Percentiles rank a stretch among this genome's conserved stretches.
Conservation (phyloP, 1,140 invertebrate species). For the Listronotus bonariensis region DNA sequence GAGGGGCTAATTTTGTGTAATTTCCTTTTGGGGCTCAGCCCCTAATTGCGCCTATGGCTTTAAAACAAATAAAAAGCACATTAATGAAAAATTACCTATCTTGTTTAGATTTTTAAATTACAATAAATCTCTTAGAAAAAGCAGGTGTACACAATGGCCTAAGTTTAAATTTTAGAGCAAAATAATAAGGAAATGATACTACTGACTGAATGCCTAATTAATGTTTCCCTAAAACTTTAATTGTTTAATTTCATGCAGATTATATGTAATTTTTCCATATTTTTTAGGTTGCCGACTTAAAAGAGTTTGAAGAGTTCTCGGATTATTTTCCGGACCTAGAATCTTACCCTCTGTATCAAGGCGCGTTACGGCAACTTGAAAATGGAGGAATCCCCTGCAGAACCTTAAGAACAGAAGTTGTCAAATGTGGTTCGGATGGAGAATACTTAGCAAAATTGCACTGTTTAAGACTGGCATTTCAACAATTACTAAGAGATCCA, state of each 20-base stretch:
- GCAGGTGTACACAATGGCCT: no score
- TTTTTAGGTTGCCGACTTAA: constrained; percentile 81
- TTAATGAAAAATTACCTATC: no score
- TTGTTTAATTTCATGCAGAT: not conserved
- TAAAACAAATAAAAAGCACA: no score
- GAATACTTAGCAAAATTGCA: constrained; percentile 95
- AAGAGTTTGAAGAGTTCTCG: constrained; percentile 83
- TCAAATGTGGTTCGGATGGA: constrained; percentile 85
- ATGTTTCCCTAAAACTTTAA: no score
- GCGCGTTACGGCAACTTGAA: constrained; percentile 77
- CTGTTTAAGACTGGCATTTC: constrained; percentile 85
- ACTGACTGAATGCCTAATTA: no score
- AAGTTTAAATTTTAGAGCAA: no score
- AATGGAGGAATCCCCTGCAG: constrained; percentile 75
- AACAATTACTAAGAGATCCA: constrained; percentile 75
- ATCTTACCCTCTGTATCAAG: constrained; percentile 78
- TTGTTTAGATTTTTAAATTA: no score
- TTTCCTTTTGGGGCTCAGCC: no score
- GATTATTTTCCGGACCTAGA: constrained; percentile 77
- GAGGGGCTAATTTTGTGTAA: no score
- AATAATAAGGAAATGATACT: no score
- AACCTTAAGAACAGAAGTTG: constrained; percentile 80
- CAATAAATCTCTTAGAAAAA: no score
- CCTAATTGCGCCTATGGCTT: no score
- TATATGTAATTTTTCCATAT: not conserved